phyloP scores from a whole-genome alignment of 2,888 invertebrate species.

The Hyppa rectilinea region DNA sequence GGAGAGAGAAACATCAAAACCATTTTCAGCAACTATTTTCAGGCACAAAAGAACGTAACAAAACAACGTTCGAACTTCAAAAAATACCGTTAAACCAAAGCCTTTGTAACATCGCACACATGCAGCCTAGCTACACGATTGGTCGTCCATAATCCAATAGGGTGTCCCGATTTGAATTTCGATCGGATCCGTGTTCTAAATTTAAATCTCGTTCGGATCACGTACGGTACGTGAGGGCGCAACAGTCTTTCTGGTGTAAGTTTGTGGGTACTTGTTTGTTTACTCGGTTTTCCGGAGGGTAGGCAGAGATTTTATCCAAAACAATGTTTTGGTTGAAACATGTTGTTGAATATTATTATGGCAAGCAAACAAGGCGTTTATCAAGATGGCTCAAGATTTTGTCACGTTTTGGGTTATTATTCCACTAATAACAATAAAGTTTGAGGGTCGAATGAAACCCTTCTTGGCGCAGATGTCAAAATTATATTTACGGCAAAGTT shows the following conservation, averaged over 20 bases:
- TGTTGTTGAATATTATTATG: slow-evolving; percentile 33
- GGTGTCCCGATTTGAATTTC: slow-evolving; percentile 65
- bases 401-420: slow-evolving; percentile 18
- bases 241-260: slow-evolving; percentile 57
- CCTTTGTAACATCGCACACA: slow-evolving; percentile 56
- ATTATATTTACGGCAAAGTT: neutral
- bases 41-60: slow-evolving; percentile 20
- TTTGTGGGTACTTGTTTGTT: slow-evolving; percentile 56
- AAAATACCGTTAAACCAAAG: slow-evolving; percentile 60
- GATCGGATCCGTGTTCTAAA: slow-evolving; percentile 68
- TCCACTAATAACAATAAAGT: slow-evolving; percentile 3
- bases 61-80: slow-evolving; percentile 40
- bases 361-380: slow-evolving; percentile 5
- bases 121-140: slow-evolving; percentile 54
- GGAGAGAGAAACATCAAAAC: neutral
- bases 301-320: slow-evolving; percentile 17
- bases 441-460: slow-evolving; percentile 9
- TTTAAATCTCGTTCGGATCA: slow-evolving; percentile 68
- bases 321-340: slow-evolving; percentile 22
- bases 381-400: slow-evolving; percentile 11
- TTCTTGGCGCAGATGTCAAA: slow-evolving; percentile 9
- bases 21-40: slow-evolving; percentile 3
- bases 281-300: slow-evolving; percentile 17
- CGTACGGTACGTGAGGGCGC: slow-evolving; percentile 65
- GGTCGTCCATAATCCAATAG: slow-evolving; percentile 66